These are phyloP conservation scores for Bembecia ichneumoniformis DNA, from an alignment of 2,888 invertebrate genomes.

Conservation along the genomic window DNA sequence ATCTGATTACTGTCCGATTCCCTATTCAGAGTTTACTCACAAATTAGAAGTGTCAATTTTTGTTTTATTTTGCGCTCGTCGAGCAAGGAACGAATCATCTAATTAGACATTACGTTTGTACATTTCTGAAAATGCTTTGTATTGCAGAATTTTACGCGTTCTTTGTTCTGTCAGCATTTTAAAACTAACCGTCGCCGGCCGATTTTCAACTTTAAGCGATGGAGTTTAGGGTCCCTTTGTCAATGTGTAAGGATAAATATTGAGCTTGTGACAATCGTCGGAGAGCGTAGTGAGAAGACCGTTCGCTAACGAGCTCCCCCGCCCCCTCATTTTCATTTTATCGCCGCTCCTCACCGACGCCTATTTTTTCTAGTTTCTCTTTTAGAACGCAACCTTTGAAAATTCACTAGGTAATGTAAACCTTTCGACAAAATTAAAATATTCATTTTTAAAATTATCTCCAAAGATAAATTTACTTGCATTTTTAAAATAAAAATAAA, in stretches of 20 bases:
- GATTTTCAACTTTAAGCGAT: slow-evolving; percentile 24
- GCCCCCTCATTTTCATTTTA: slow-evolving; percentile 59
- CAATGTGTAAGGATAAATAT: slow-evolving; percentile 27
- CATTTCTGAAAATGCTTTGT: slow-evolving; percentile 65
- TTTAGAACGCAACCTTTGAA: slow-evolving; percentile 20
- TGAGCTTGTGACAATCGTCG: slow-evolving; percentile 56
- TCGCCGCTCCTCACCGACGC: slow-evolving; percentile 35
- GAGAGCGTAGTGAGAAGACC: slow-evolving; percentile 44
- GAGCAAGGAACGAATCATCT: slow-evolving; percentile 24
- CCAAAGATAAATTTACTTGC: too few species aligned
- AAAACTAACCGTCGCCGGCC: slow-evolving; percentile 14
- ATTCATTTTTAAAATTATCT: too few species aligned
- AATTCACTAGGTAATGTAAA: slow-evolving; percentile 36
- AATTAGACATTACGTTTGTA: slow-evolving; percentile 66
- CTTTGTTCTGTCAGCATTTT: slow-evolving; percentile 53
- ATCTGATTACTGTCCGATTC: too few species aligned
- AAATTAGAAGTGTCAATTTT: background rate
- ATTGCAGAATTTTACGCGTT: slow-evolving; percentile 61
- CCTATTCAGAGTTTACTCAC: background rate
- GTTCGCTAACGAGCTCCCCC: slow-evolving; percentile 53
- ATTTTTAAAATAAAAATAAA: too few species aligned
- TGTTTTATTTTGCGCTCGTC: background rate
- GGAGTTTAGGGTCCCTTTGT: slow-evolving; percentile 24
- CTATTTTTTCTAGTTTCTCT: slow-evolving; percentile 43
- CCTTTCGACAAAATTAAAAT: too few species aligned